Conservation (phyloP, 2,797 vertebrate species). For the Choloepus didactylus region DNA sequence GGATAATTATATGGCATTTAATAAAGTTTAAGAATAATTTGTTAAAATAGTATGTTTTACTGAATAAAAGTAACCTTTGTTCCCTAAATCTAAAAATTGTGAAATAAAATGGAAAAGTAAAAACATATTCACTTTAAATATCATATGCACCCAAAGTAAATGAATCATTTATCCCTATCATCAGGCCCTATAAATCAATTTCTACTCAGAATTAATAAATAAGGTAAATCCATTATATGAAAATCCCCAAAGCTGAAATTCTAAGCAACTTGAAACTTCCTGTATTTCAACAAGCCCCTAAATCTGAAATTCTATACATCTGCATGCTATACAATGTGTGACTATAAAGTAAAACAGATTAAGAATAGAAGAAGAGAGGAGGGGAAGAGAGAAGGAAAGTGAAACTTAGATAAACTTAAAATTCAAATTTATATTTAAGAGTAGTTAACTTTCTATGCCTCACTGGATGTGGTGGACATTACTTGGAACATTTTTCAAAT, state of each 20-base stretch:
- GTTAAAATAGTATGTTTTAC: not conserved
- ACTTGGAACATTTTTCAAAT: conserved; percentile 35
- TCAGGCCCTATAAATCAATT: not conserved
- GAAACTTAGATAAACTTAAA: not conserved
- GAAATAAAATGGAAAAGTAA: conserved; percentile 33
- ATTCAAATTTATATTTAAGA: conserved; percentile 26
- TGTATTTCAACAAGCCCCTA: not conserved
- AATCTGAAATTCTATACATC: not conserved
- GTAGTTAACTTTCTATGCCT: not conserved
- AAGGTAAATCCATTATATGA: conserved; percentile 55
- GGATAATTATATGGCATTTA: conserved; percentile 46
- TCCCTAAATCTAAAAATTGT: conserved; percentile 24
- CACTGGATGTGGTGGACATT: not conserved
- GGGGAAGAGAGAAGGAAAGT: not conserved
- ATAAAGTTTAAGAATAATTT: conserved; percentile 44
- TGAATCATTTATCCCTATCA: not conserved
- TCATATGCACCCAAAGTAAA: not conserved
- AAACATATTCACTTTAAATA: conserved; percentile 41
- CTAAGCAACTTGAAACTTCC: not conserved
- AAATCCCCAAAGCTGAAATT: conserved; percentile 19
- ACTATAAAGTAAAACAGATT: not conserved
- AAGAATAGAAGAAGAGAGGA: not conserved
- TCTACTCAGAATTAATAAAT: conserved; percentile 42
- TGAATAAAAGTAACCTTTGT: conserved; percentile 51
- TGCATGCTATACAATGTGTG: not conserved